phyloP scores from a whole-genome alignment of 2,797 vertebrate species.

The Gymnothorax javanicus region DNA sequence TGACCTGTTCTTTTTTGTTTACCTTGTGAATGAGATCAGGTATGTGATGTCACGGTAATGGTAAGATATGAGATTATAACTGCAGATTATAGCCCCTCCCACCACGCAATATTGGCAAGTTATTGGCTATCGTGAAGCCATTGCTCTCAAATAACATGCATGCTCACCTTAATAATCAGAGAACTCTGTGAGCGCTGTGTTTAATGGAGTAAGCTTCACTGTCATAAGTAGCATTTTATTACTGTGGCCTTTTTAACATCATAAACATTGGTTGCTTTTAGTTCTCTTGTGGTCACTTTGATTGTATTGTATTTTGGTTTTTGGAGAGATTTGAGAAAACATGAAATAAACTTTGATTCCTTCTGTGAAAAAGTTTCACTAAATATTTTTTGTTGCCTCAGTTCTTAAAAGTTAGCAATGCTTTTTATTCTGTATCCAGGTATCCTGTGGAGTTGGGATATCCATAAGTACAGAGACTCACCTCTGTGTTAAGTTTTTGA shows the following conservation, averaged over 20 bases:
- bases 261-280: neutral
- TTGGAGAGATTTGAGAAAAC: neutral
- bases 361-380: neutral
- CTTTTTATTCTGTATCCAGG: neutral
- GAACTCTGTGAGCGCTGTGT: neutral
- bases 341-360: neutral
- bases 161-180: neutral
- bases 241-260: neutral
- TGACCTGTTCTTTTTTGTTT: neutral
- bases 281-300: neutral
- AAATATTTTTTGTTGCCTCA: neutral
- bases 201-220: neutral
- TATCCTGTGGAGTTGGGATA: neutral
- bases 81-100: neutral
- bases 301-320: neutral
- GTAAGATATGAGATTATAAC: neutral
- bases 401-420: slow-evolving; percentile 7
- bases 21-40: neutral
- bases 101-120: neutral
- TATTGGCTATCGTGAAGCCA: neutral
- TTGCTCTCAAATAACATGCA: neutral
- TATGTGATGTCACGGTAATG: neutral
- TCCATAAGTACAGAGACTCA: neutral
- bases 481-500: slow-evolving; percentile 11
- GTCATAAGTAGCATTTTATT: neutral